Evolutionary conservation across 2,888 invertebrate genomes (phyloP), one percentile per base, ranked within the genome.

Genomic region (Protophormia terraenovae): DNA sequence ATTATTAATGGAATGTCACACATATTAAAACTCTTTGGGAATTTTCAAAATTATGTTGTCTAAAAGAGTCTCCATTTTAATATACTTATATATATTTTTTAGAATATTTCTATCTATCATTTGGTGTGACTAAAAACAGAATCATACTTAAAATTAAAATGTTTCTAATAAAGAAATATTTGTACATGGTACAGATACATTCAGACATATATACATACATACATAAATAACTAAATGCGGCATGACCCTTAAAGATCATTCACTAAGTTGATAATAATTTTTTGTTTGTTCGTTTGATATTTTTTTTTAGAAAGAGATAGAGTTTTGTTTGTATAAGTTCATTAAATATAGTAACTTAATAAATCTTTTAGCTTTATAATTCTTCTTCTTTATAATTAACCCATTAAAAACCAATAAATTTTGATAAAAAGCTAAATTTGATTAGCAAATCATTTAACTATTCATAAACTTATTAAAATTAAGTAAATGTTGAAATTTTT

Each of bases 211-310:
- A 62, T 22, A 29, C 24, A 38, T 3, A 24, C 0, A 53, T 1
- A 45, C 41, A 27, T 41, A n/a, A n/a, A 62, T n/a, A 27, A 50
- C 58, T 72, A 72, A 71, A 71, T 79, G 27, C 35, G 32, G 55
- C 69, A 29, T 78, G 85, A 85, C 85, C 82, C 78, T 58, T 62
- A 82, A 50, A 82, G 81, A 85, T 82, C 73, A 82, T 55, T 35
- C 27, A 60, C 55, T 66, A 50, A 41, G 53, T 55, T 73, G 78
- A 85, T 78, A 73, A 81, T 60, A 47, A 29, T 50, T 64, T 50
- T 24, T 50, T 19, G 14, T 32, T 64, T 14, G 12, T 45, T 27
- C 10, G 38, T 60, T 45, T 72, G 19, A 38, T 50, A 38, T 50
- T 60, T 69, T 38, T 19, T 29, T 2, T 55, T 22, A 32, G 32